phyloP scores from a whole-genome alignment of 1,140 invertebrate genomes.

The Macrobrachium nipponense region DNA sequence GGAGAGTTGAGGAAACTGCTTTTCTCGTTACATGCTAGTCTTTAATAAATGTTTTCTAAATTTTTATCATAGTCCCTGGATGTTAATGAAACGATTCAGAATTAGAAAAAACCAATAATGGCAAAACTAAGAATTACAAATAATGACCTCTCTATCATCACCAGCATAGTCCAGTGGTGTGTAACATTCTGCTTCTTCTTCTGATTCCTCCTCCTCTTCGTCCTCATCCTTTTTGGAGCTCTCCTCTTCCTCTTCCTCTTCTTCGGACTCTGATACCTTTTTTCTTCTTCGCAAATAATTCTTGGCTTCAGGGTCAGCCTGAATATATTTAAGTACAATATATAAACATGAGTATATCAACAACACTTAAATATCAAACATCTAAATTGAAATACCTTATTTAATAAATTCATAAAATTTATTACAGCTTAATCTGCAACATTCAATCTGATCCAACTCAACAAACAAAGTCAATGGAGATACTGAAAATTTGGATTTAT shows the following conservation, averaged over 20 bases:
- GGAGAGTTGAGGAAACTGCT: neutral
- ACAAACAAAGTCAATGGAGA: no score
- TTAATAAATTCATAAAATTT: neutral
- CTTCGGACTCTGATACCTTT: slow-evolving; percentile 51
- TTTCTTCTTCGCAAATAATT: slow-evolving; percentile 50
- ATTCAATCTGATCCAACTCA: no score
- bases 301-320: slow-evolving; percentile 62
- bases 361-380: no score
- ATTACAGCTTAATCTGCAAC: no score
- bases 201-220: slow-evolving; percentile 60
- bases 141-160: slow-evolving; percentile 47
- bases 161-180: slow-evolving; percentile 62
- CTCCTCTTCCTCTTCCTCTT: slow-evolving; percentile 47
- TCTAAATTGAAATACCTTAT: no score
- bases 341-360: neutral
- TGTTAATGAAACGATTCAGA: neutral
- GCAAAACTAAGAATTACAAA: neutral
- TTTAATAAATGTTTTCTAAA: no score
- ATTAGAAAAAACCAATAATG: neutral
- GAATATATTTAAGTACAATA: neutral
- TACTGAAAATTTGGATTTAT: no score
- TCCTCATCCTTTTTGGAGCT: slow-evolving; percentile 19
- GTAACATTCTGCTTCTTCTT: slow-evolving; percentile 52
- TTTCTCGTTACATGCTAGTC: no score
- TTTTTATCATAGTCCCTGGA: neutral